phyloP scores from a whole-genome alignment of 2,888 invertebrate species.

The Colletes collaris region DNA sequence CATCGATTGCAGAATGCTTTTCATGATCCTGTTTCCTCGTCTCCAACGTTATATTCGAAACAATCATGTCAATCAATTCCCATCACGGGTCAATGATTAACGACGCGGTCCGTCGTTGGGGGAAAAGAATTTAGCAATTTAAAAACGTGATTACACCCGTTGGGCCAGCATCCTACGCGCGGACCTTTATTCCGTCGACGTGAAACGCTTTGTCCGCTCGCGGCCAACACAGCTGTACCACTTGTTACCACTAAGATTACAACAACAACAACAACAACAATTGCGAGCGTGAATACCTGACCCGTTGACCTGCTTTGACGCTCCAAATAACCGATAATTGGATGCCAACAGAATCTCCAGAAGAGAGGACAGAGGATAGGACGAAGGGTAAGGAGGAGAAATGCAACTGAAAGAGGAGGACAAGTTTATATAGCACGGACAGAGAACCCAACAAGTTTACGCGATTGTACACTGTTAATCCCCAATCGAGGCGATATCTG shows the following conservation, averaged over 20 bases:
- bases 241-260: conserved; percentile 41
- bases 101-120: not conserved
- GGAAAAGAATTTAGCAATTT: conserved; percentile 23
- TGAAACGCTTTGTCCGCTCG: conserved; percentile 23
- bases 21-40: not conserved
- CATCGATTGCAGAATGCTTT: conserved; percentile 23
- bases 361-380: not conserved
- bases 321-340: conserved; percentile 57
- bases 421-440: conserved; percentile 33
- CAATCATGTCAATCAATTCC: conserved; percentile 36
- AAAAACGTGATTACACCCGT: conserved; percentile 23
- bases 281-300: conserved; percentile 38
- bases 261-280: conserved; percentile 37
- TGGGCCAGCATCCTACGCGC: not conserved
- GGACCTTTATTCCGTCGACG: conserved; percentile 12
- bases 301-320: conserved; percentile 39
- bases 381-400: not conserved
- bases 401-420: conserved; percentile 17
- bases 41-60: conserved; percentile 21
- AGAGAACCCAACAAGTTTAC: conserved; percentile 33
- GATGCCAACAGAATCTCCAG: conserved; percentile 33
- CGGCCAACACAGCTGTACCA: conserved; percentile 9
- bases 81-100: conserved; percentile 25
- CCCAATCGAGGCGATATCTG: conserved; percentile 14
- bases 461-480: conserved; percentile 45